Percentiles rank a stretch among this genome's conserved stretches.
These are phyloP conservation scores for Podilymbus podiceps DNA, from an alignment of 2,113 vertebrate genomes.

Conservation along the genomic window DNA sequence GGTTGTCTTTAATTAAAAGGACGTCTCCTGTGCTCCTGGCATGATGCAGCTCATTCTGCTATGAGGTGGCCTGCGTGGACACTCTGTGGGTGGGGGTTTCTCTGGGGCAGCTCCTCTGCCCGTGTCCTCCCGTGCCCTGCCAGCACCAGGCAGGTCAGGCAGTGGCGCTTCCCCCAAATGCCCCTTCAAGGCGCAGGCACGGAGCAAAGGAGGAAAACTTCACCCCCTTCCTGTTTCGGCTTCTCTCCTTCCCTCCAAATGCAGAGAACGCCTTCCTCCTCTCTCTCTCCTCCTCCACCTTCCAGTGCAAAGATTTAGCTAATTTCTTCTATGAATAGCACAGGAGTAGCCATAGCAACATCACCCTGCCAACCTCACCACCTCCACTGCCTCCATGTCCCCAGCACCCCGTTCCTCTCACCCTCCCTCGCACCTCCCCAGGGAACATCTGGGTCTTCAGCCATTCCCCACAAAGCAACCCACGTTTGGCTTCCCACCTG, in stretches of 20 bases:
- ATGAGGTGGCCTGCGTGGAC: background rate
- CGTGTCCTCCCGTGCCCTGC: accelerated
- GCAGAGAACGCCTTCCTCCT: conserved; percentile 30
- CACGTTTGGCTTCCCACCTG: background rate
- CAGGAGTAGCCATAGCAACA: conserved; percentile 73
- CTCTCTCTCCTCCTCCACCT: conserved; percentile 67
- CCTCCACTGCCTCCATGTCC: conserved; percentile 63
- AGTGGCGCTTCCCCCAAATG: background rate
- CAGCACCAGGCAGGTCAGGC: background rate
- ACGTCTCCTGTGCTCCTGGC: conserved; percentile 29
- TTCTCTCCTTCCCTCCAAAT: conserved; percentile 43
- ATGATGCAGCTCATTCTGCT: background rate
- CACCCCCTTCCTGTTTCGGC: conserved; percentile 47
- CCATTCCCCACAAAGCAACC: conserved; percentile 17
- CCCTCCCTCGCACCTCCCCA: conserved; percentile 43
- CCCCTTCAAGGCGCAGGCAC: background rate
- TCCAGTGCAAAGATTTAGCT: conserved; percentile 70
- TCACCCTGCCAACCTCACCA: conserved; percentile 73
- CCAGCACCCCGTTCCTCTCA: conserved; percentile 48
- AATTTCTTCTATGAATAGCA: conserved; percentile 71
- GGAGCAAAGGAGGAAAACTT: conserved; percentile 12
- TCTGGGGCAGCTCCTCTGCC: background rate
- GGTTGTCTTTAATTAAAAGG: conserved; percentile 55
- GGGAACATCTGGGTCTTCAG: conserved; percentile 49
- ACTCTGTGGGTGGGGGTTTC: background rate